Evolutionary conservation across 30 jellyfish, hydroid and myxozoan genomes (phyloP), one percentile per base, ranked within the genome.

Genomic region (Catostylus mosaicus): DNA sequence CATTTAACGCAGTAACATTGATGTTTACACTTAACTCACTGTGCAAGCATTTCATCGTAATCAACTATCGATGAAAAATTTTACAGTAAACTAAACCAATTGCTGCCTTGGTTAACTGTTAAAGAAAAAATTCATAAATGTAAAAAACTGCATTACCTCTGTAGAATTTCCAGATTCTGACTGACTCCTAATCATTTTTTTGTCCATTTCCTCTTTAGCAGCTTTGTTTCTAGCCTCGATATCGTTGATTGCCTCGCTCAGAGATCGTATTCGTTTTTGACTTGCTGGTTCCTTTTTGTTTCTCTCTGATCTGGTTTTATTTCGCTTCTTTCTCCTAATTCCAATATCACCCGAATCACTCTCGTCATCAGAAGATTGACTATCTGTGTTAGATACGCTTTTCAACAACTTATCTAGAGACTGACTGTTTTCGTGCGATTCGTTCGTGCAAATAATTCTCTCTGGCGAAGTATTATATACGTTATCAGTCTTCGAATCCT

Each of bases 221-320:
- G 88, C 88, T 56, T 34, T 62, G 78, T 35, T 77, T 40, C 88
- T 77, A 3, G 88, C 88, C 76, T 61, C 88, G 47, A 77, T 77
- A 61, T 77, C 88, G 23, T 47, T 26, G 7, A 77, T 60, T 23
- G 88, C 88, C 88, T 77, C 88, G n/a, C 88, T 77, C 12, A 77
- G 70, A 10, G 88, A 77, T 30, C 88, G 67, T 27, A 77, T 62
- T 4, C 72, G 71, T 40, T 50, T 30, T 36, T 61, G 78, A 37
- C 52, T 77, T 2, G 23, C 57, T 0, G 78, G 69, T 12, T 77
- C 88, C 35, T 68, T 57, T 35, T 38, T 56, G 62, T 77, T 64
- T 35, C 88, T 31, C 37, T 77, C 43, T 23, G 88, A 57, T 57
- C 45, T 77, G 7, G 88, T 52, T 51, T 29, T 37, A n/a, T 56